Conservation (phyloP, 2,888 invertebrate genomes). For the Cosmopolites sordidus region DNA sequence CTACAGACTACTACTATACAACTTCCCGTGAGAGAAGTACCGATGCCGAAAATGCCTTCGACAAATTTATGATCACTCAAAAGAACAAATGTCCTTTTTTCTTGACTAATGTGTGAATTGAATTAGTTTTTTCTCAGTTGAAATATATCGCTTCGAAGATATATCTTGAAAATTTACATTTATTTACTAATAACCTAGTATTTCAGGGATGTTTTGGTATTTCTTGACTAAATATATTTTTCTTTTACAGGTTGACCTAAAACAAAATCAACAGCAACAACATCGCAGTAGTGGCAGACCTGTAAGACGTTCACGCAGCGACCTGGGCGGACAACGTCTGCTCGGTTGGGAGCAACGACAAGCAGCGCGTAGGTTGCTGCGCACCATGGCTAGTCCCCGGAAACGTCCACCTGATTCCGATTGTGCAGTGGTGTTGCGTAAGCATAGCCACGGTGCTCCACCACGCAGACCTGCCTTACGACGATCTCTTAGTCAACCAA, state of each 20-base stretch:
- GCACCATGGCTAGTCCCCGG: conserved; percentile 47
- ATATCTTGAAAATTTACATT: too few species aligned
- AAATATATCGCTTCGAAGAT: too few species aligned
- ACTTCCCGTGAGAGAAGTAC: too few species aligned
- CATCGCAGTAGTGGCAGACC: conserved; percentile 38
- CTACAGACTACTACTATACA: too few species aligned
- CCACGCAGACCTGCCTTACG: conserved; percentile 40
- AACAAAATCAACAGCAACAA: conserved; percentile 45
- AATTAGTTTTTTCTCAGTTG: too few species aligned
- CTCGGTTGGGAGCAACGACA: conserved; percentile 53
- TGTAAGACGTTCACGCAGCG: conserved; percentile 56
- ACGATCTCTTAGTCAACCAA: conserved; percentile 67
- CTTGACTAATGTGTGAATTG: too few species aligned
- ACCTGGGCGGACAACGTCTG: conserved; percentile 55
- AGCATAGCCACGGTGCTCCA: conserved; percentile 41
- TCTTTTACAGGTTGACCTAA: conserved; percentile 52
- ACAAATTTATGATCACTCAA: too few species aligned
- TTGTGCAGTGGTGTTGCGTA: conserved; percentile 37
- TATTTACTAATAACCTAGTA: too few species aligned
- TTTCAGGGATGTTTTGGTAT: too few species aligned
- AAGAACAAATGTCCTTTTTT: too few species aligned
- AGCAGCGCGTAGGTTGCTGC: conserved; percentile 51
- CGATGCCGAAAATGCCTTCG: too few species aligned
- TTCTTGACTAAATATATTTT: too few species aligned
- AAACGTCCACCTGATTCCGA: conserved; percentile 44